phyloP scores from a whole-genome alignment of 2,797 vertebrate species.

The Labeo calbasu region DNA sequence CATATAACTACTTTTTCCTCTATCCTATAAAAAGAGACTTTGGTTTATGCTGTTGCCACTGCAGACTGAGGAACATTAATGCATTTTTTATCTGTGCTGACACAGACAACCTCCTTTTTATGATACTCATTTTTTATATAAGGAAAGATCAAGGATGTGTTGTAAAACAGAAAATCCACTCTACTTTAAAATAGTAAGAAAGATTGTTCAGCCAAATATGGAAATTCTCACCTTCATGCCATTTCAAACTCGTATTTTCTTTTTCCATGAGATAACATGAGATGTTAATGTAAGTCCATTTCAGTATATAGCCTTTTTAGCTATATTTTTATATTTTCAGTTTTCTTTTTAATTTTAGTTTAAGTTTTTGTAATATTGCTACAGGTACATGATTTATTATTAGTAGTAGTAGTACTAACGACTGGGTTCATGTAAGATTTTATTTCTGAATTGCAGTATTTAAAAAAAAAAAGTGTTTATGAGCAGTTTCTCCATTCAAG shows the following conservation, averaged over 20 bases:
- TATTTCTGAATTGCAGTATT: too few relatives aligned
- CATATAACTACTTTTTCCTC: conserved; percentile 44
- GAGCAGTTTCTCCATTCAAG: too few relatives aligned
- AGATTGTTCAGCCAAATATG: background rate
- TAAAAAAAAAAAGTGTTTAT: too few relatives aligned
- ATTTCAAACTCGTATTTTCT: background rate
- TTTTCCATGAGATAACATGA: background rate
- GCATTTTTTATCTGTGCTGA: conserved; percentile 15
- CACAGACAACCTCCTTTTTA: conserved; percentile 26
- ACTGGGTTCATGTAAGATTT: too few relatives aligned
- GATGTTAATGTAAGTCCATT: background rate
- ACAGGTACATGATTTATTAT: background rate
- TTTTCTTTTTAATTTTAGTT: background rate
- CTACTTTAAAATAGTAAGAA: background rate
- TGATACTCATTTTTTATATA: background rate
- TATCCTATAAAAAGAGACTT: conserved; percentile 35
- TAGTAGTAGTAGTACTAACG: background rate
- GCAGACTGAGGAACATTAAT: conserved; percentile 25
- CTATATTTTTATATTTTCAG: background rate
- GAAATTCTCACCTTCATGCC: background rate
- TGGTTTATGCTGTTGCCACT: conserved; percentile 46
- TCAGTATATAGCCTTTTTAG: background rate
- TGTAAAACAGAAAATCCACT: background rate
- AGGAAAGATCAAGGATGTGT: conserved; percentile 28
- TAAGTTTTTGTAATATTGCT: background rate